Evolutionary conservation across 1,140 invertebrate species (phyloP).

Genomic region (Holotrichia oblita): DNA sequence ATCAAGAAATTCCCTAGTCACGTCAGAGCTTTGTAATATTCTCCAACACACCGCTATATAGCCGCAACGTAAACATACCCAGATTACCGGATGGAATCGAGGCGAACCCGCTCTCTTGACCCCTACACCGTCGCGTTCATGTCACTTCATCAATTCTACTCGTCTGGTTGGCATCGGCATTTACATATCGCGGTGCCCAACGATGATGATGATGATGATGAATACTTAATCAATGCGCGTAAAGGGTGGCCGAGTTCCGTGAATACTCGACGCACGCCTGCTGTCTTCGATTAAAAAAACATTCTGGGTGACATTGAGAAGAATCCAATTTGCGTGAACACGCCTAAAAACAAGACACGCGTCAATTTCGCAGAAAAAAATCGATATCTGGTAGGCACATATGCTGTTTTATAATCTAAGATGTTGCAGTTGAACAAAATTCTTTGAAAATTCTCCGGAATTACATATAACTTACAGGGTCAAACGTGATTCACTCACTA

Average conservation of each 20-base stretch:
- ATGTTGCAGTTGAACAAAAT: too few relatives aligned
- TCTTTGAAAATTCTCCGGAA: too few relatives aligned
- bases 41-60: background rate
- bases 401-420: too few relatives aligned
- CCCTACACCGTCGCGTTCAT: background rate
- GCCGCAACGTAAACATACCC: background rate
- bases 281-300: background rate
- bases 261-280: background rate
- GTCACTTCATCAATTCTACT: constrained; percentile 10
- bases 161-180: background rate
- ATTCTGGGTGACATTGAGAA: background rate
- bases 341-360: background rate
- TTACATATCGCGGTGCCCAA: background rate
- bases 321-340: background rate
- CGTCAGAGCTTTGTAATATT: background rate
- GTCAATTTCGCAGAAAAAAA: background rate
- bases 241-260: constrained; percentile 2
- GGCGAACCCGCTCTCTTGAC: background rate
- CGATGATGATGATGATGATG: background rate
- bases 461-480: too few relatives aligned
- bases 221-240: constrained; percentile 2
- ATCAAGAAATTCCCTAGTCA: background rate
- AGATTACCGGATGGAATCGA: background rate
- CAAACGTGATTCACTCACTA: too few relatives aligned
- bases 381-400: too few relatives aligned